Evolutionary conservation across 2,113 vertebrate species (phyloP).

Genomic region (Pavo muticus): DNA sequence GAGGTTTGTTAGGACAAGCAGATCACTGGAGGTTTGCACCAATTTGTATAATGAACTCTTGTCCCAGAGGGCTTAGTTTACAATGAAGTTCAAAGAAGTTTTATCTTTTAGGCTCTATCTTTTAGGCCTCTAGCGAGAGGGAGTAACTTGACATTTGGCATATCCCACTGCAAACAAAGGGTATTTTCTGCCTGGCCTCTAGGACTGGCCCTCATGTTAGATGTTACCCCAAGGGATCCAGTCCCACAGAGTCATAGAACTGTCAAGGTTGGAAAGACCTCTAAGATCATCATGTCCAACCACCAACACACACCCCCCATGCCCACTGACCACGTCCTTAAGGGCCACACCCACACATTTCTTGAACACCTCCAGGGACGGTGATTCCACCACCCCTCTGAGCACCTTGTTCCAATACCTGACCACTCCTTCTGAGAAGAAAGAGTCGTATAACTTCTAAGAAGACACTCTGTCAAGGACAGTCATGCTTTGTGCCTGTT

Average conservation of each 20-base stretch:
- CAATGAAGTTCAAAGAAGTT: background rate
- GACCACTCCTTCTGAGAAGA: too few species aligned
- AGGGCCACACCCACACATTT: too few species aligned
- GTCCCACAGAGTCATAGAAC: background rate
- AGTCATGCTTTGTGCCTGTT: background rate
- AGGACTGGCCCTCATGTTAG: background rate
- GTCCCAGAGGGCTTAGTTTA: background rate
- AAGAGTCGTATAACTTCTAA: too few species aligned
- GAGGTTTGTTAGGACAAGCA: background rate
- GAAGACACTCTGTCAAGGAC: background rate
- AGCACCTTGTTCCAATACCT: too few species aligned
- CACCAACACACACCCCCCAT: too few species aligned
- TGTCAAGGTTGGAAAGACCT: too few species aligned
- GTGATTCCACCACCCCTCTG: too few species aligned
- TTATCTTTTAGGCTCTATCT: background rate
- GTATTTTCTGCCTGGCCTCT: accelerated
- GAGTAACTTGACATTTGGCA: accelerated
- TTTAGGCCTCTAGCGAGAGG: background rate
- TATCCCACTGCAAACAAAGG: background rate
- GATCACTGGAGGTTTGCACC: accelerated
- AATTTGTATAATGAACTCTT: background rate
- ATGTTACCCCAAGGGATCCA: background rate
- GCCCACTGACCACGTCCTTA: too few species aligned
- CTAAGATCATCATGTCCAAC: too few species aligned
- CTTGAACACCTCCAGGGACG: too few species aligned